Base-by-base conservation (phyloP, 2,888 invertebrate species). In the Nematopogon swammerdamellus region DNA sequence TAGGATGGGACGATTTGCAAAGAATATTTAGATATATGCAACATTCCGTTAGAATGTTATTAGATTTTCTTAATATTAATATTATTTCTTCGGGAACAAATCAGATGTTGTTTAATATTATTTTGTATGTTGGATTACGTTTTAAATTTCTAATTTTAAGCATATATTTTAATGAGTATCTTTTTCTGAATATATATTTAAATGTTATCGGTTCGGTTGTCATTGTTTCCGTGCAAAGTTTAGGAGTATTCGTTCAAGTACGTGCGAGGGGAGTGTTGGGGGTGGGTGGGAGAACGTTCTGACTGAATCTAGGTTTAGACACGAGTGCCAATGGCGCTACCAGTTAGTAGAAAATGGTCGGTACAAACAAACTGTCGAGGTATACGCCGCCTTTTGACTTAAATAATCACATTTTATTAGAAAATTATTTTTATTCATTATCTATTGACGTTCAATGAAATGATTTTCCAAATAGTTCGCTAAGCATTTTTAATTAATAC, bases 1-100 rank as follows among this genome's bases (percentile, higher is more conserved):
- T 77, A 79, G 77, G 77, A 77, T 73, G 79, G 79, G 79, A 79
- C 79, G 73, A 69, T 72, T 77, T 79, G 79, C 79, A 79, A 79
- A 79, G 73, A 79, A 72, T 75, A 77, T 36, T 70, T 79, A 79
- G 77, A 66, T 79, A 70, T 74, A 75, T 70, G 62, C 53, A 70
- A 77, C 79, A 79, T 79, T 79, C 79, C 79, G 77, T 61, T 79
- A 79, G 79, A 77, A 79, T 79, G 79, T 79, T 79, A 77, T 63
- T 73, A 74, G 72, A 68, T 74, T 72, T 73, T 73, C 71, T 71
- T 64, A 66, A 65, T 62, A 64, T 62, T 65, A 71, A 68, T 69
- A 71, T 72, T 75, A 71, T 76, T 74, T 67, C 70, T 71, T 76
- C 65, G 76, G 79, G 77, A 79, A 76, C 79, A 79, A 79, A 79